Conservation (phyloP, 2,113 vertebrate species). For the Rhizomys pruinosus region DNA sequence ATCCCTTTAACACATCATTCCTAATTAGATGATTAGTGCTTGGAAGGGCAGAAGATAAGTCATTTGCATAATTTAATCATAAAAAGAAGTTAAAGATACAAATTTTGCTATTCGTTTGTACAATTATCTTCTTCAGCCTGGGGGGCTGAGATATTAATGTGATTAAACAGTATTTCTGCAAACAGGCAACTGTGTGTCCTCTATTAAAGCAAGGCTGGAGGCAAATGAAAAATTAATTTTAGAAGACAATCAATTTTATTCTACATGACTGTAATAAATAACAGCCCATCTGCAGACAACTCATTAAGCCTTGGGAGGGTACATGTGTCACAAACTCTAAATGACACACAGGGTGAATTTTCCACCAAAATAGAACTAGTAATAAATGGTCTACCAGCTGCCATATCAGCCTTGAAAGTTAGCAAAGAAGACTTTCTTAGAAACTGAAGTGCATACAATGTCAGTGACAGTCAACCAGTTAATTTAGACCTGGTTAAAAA, state of each 20-base stretch:
- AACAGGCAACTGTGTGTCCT: constrained; percentile 92
- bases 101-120: constrained; percentile 94
- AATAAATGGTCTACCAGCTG: constrained; percentile 81
- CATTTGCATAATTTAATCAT: constrained; percentile 97
- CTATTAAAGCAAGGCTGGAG: constrained; percentile 93
- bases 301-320: constrained; percentile 91
- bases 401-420: constrained; percentile 66
- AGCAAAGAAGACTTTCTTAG: constrained; percentile 60
- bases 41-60: constrained; percentile 92
- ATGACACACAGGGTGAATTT: constrained; percentile 87
- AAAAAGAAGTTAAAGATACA: constrained; percentile 94
- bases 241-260: constrained; percentile 97
- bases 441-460: constrained; percentile 43
- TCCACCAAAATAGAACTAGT: constrained; percentile 81
- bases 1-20: constrained; percentile 92
- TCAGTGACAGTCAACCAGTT: background rate
- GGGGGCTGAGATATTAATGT: constrained; percentile 94
- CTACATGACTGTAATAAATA: constrained; percentile 95
- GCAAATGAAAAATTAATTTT: constrained; percentile 96
- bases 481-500: constrained; percentile 16
- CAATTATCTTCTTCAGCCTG: constrained; percentile 93
- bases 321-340: constrained; percentile 92
- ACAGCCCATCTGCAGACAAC: constrained; percentile 92
- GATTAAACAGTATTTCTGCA: constrained; percentile 96
- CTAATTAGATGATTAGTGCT: constrained; percentile 96